phyloP scores from a whole-genome alignment of 2,797 vertebrate species.

The Phaenicophaeus curvirostris region DNA sequence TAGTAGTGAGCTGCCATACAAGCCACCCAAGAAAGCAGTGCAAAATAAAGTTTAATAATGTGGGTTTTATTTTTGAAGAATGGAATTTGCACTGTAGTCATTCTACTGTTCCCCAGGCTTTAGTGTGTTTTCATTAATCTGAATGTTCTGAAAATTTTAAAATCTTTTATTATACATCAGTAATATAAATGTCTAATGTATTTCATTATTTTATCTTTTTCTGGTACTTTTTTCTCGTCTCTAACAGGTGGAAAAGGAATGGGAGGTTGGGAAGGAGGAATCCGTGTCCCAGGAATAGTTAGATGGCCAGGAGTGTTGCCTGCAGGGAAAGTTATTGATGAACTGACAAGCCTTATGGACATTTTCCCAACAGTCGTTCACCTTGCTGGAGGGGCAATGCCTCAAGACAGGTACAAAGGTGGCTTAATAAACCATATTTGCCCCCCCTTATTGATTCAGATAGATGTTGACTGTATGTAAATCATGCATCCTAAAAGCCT shows the following conservation, averaged over 20 bases:
- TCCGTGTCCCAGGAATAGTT: conserved; percentile 88
- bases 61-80: not conserved
- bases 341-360: conserved; percentile 90
- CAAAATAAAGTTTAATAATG: not conserved
- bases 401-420: conserved; percentile 80
- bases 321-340: conserved; percentile 76
- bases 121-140: not conserved
- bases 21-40: not conserved
- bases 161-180: not conserved
- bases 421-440: not conserved
- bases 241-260: conserved; percentile 86
- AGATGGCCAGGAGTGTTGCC: conserved; percentile 83
- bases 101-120: not conserved
- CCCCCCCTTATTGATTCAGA: not conserved
- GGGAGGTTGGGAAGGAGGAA: conserved; percentile 91
- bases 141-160: not conserved
- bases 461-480: not conserved
- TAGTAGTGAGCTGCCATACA: not conserved
- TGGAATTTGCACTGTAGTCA: not conserved
- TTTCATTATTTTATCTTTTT: not conserved
- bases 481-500: not conserved
- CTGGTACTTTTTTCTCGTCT: not conserved
- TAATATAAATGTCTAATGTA: not conserved
- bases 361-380: conserved; percentile 85
- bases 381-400: conserved; percentile 78